These are phyloP conservation scores for Hyperoplus lanceolatus DNA, from an alignment of 2,797 vertebrate genomes.

Conservation along the genomic window DNA sequence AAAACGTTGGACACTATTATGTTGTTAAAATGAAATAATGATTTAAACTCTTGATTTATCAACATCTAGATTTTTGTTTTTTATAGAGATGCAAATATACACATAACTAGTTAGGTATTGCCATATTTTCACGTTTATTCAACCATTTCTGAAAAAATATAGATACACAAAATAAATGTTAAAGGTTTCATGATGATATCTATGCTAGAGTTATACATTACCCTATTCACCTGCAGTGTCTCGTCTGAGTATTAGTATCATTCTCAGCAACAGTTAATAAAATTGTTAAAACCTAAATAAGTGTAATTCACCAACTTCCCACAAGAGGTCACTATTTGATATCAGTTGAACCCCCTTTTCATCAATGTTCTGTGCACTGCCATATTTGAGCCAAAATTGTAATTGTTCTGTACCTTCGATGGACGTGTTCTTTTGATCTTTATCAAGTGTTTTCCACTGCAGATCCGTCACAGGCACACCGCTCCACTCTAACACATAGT, in stretches of 20 bases:
- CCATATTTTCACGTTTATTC: no score
- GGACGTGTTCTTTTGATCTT: slow-evolving; percentile 54
- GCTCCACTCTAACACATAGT: slow-evolving; percentile 87
- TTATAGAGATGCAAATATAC: no score
- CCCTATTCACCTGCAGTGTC: no score
- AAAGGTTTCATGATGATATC: no score
- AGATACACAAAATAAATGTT: no score
- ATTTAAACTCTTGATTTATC: no score
- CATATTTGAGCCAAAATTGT: neutral
- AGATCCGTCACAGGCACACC: slow-evolving; percentile 36
- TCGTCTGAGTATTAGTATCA: neutral
- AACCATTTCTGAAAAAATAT: no score
- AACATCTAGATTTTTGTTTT: no score
- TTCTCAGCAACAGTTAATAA: neutral
- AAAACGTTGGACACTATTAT: no score
- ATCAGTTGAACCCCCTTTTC: neutral
- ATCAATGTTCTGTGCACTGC: neutral
- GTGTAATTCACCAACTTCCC: slow-evolving; percentile 30
- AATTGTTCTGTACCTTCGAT: slow-evolving; percentile 79
- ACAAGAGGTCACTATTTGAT: slow-evolving; percentile 56
- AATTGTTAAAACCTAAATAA: neutral
- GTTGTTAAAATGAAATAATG: no score
- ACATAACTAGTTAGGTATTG: no score
- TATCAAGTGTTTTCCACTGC: slow-evolving; percentile 80
- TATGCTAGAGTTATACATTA: no score